A percentile compares a stretch with the other conserved stretches of the same genome.
These are phyloP conservation scores for Theropithecus gelada DNA, from an alignment of 2,113 vertebrate species.

Conservation along the genomic window DNA sequence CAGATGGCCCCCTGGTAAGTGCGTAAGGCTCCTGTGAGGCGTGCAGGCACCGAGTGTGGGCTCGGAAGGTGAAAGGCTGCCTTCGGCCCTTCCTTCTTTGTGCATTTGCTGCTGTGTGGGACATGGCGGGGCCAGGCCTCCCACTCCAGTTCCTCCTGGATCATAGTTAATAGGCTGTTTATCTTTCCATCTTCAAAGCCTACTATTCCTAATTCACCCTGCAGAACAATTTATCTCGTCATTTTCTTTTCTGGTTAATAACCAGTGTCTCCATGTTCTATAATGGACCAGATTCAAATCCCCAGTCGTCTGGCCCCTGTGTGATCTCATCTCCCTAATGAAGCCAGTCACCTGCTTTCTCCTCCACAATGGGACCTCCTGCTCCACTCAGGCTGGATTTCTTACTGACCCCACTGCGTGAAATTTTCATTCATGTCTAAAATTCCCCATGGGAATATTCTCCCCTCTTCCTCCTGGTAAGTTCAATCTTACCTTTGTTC, in stretches of 20 bases:
- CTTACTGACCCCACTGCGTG: fast-evolving
- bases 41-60: fast-evolving
- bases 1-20: fast-evolving
- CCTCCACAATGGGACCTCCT: not conserved
- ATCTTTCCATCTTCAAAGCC: not conserved
- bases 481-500: too few species aligned
- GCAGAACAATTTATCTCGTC: not conserved
- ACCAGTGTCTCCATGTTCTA: not conserved
- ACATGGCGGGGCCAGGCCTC: fast-evolving
- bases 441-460: not conserved
- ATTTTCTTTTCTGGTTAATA: not conserved
- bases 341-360: not conserved
- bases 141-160: too few species aligned
- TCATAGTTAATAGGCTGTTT: not conserved
- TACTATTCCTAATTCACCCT: not conserved
- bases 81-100: too few species aligned
- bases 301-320: too few species aligned
- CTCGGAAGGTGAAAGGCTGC: too few species aligned
- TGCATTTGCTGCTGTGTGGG: fast-evolving
- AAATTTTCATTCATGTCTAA: not conserved
- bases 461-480: not conserved
- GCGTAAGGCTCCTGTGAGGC: not conserved
- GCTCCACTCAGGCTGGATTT: not conserved
- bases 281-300: not conserved
- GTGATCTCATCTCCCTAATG: not conserved